These are phyloP conservation scores for Euclidia mi DNA, from an alignment of 2,888 invertebrate species.

Conservation along the genomic window DNA sequence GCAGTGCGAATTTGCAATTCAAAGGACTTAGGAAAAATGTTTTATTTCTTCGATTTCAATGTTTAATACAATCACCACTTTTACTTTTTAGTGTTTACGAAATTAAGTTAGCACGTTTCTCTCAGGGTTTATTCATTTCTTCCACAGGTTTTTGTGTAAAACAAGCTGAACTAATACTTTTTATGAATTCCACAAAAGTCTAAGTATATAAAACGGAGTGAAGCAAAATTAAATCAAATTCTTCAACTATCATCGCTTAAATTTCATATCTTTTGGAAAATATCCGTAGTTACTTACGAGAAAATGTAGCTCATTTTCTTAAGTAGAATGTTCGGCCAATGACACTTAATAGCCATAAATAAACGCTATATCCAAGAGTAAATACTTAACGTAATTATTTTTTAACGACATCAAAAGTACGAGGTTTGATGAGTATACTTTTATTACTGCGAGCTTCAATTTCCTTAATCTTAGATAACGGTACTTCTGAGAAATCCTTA, in stretches of 20 bases:
- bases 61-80: constrained; percentile 48
- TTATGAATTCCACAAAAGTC: too few species aligned
- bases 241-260: too few species aligned
- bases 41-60: constrained; percentile 62
- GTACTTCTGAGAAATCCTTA: constrained; percentile 21
- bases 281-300: too few species aligned
- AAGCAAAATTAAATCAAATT: too few species aligned
- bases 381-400: neutral
- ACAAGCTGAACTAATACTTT: too few species aligned
- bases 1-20: constrained; percentile 72
- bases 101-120: too few species aligned
- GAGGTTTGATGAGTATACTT: neutral
- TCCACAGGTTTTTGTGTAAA: too few species aligned
- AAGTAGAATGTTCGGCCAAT: neutral
- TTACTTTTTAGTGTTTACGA: constrained; percentile 25
- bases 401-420: neutral
- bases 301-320: too few species aligned
- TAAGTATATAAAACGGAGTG: too few species aligned
- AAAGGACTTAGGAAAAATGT: constrained; percentile 65
- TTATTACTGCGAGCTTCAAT: neutral
- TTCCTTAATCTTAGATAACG: constrained; percentile 4
- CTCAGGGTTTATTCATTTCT: too few species aligned
- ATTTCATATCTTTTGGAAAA: too few species aligned
- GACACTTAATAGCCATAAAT: neutral
- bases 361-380: neutral